These are phyloP conservation scores for Leptothorax acervorum DNA, from an alignment of 2,888 invertebrate species.

Conservation along the genomic window DNA sequence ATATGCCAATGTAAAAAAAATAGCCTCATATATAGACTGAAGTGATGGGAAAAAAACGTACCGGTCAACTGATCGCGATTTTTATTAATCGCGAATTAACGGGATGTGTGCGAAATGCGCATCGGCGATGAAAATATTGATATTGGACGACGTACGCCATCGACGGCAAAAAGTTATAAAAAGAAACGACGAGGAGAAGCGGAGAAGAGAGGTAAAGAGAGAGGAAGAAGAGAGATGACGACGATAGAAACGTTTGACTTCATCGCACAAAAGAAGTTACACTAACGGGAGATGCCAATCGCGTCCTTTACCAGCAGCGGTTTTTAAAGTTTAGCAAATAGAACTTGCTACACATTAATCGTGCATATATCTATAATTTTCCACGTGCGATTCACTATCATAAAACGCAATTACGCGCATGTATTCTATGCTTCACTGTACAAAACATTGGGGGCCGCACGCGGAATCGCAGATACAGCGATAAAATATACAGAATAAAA, in stretches of 20 bases:
- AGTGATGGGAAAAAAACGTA: constrained; percentile 6
- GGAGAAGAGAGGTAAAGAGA: background rate
- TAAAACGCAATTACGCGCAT: background rate
- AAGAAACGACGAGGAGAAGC: background rate
- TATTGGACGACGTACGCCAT: constrained; percentile 4
- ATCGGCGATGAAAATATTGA: constrained; percentile 40
- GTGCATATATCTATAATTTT: background rate
- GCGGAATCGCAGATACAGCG: background rate
- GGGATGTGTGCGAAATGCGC: constrained; percentile 14
- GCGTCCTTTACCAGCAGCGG: background rate
- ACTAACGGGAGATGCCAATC: constrained; percentile 1
- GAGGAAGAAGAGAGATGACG: background rate
- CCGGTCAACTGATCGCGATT: background rate
- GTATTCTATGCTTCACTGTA: background rate
- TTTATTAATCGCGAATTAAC: constrained; percentile 44
- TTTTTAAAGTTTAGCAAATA: constrained; percentile 8
- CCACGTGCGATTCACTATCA: background rate
- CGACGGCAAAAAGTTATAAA: constrained; percentile 23
- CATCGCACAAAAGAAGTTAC: constrained; percentile 5
- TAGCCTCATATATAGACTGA: constrained; percentile 50
- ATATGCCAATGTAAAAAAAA: constrained; percentile 77
- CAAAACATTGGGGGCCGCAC: background rate
- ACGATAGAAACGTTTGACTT: constrained; percentile 16
- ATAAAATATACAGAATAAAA: background rate
- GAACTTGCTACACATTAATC: background rate